Evolutionary conservation across 2,888 invertebrate genomes (phyloP).

Genomic region (Linnaemya vulpina): DNA sequence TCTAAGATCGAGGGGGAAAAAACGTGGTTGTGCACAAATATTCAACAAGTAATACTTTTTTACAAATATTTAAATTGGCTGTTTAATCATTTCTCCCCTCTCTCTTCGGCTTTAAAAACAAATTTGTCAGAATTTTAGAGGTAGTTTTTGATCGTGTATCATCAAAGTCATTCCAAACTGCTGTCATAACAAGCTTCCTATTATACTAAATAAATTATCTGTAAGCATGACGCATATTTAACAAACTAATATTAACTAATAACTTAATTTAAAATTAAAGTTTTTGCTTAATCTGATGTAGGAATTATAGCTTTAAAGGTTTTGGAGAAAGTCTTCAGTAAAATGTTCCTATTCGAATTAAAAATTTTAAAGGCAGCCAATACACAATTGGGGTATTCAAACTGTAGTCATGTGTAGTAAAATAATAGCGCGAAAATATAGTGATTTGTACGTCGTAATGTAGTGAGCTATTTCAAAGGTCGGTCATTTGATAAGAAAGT

Average conservation of each 20-base stretch:
- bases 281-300: no score
- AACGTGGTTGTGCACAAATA: conserved; percentile 51
- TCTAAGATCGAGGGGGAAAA: background rate
- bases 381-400: no score
- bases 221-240: conserved; percentile 30
- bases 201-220: conserved; percentile 9
- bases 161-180: conserved; percentile 58
- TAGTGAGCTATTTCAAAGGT: no score
- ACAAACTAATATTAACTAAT: conserved; percentile 52
- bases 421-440: no score
- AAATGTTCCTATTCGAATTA: background rate
- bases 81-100: conserved; percentile 35
- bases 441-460: no score
- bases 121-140: conserved; percentile 14
- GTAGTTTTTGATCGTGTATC: conserved; percentile 31
- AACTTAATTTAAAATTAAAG: conserved; percentile 38
- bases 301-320: no score
- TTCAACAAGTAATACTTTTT: conserved; percentile 58
- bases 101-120: conserved; percentile 10
- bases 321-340: background rate
- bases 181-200: conserved; percentile 72
- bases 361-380: no score
- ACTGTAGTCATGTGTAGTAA: no score
- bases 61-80: conserved; percentile 56
- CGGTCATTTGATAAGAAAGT: no score